Conservation (phyloP, 2,888 invertebrate species). For the Neria commutata region DNA sequence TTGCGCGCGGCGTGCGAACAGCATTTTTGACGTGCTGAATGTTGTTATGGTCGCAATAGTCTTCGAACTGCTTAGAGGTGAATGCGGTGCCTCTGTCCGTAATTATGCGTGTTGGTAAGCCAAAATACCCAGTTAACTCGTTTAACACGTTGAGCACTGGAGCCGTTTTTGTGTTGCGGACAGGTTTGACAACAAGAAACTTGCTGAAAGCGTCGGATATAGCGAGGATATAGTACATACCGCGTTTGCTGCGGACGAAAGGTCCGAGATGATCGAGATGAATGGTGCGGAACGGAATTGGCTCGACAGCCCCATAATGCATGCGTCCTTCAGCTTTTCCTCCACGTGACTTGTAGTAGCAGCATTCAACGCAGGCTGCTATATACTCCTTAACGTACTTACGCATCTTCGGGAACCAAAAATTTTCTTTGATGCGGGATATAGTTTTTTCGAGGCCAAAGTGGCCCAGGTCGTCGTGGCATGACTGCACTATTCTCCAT, state of each 20-base stretch:
- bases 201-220: constrained; percentile 28
- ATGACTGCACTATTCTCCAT: constrained; percentile 26
- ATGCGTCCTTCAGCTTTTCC: constrained; percentile 22
- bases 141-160: constrained; percentile 12
- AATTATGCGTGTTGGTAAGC: constrained; percentile 32
- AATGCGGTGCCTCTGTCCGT: constrained; percentile 42
- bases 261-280: constrained; percentile 33
- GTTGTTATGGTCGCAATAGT: constrained; percentile 29
- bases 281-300: constrained; percentile 29
- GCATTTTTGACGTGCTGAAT: constrained; percentile 38
- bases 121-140: constrained; percentile 31
- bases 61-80: constrained; percentile 35
- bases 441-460: constrained; percentile 32
- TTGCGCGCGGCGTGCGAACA: constrained; percentile 31
- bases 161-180: constrained; percentile 1
- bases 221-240: constrained; percentile 15
- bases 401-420: constrained; percentile 32
- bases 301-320: constrained; percentile 11
- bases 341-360: constrained; percentile 15
- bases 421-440: constrained; percentile 17
- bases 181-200: constrained; percentile 25
- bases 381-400: constrained; percentile 27
- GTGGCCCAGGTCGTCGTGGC: constrained; percentile 32
- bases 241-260: constrained; percentile 12
- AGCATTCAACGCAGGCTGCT: constrained; percentile 24